Conservation (phyloP, 2,797 vertebrate species). For the Urophycis tenuis region DNA sequence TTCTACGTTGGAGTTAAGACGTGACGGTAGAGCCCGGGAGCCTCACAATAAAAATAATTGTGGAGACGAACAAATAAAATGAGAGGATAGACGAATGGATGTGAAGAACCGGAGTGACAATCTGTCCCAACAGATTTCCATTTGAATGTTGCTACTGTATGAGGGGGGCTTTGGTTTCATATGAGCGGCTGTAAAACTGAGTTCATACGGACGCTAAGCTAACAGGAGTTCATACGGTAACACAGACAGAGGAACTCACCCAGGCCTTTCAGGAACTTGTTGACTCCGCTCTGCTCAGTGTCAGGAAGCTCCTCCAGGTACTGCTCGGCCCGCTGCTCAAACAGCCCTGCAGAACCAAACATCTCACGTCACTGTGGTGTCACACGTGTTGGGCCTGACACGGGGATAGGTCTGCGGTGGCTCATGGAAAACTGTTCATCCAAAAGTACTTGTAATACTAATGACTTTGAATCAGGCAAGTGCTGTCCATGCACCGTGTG, state of each 20-base stretch:
- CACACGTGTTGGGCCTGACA: constrained; percentile 4
- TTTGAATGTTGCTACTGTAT: background rate
- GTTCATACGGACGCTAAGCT: background rate
- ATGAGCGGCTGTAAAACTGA: background rate
- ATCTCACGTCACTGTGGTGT: constrained; percentile 13
- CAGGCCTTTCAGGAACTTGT: constrained; percentile 95
- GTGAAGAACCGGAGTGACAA: background rate
- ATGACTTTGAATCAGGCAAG: no score
- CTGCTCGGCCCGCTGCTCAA: constrained; percentile 94
- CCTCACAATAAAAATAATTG: no score
- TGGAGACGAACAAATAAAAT: background rate
- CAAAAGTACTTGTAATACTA: no score
- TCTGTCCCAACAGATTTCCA: background rate
- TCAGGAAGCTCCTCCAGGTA: constrained; percentile 96
- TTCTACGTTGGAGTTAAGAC: no score
- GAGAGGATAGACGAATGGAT: background rate
- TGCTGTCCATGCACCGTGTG: no score
- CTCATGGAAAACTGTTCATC: background rate
- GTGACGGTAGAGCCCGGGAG: no score
- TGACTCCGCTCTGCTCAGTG: constrained; percentile 95
- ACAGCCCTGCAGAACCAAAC: constrained; percentile 76
- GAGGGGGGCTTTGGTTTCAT: background rate
- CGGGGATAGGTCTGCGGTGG: background rate
- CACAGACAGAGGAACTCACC: constrained; percentile 74
- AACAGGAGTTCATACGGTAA: no score